phyloP scores from a whole-genome alignment of 2,797 vertebrate species.

The Peromyscus melanophrys region DNA sequence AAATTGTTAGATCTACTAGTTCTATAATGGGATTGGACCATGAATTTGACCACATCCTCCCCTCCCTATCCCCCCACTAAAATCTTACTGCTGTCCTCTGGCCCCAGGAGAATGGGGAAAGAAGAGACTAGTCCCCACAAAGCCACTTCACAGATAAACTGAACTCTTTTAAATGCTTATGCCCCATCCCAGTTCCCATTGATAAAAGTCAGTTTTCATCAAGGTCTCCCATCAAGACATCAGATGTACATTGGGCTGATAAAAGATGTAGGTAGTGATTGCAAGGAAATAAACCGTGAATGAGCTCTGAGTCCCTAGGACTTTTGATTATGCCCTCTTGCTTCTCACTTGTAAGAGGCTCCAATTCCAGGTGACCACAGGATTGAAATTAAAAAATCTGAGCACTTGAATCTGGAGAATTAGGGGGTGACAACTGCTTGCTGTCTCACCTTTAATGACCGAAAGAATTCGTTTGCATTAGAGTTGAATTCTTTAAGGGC shows the following conservation, averaged over 20 bases:
- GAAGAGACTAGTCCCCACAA: neutral
- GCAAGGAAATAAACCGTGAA: neutral
- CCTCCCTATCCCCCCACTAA: no score
- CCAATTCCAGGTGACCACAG: neutral
- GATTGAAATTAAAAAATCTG: constrained; percentile 34
- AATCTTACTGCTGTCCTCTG: neutral
- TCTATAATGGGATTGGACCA: neutral
- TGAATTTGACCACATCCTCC: neutral
- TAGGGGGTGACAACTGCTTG: neutral
- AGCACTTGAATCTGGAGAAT: neutral
- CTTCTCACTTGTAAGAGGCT: neutral
- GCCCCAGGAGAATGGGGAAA: neutral
- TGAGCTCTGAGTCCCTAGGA: neutral
- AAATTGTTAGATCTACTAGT: neutral
- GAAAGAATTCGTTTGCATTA: neutral
- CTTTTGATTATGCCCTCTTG: neutral
- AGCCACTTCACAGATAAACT: neutral
- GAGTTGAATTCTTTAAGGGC: neutral
- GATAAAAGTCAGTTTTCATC: constrained; percentile 46
- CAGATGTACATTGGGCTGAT: neutral
- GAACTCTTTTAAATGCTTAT: neutral
- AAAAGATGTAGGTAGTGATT: neutral
- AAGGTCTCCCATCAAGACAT: constrained; percentile 37
- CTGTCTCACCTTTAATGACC: neutral
- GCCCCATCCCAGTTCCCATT: neutral